These are phyloP conservation scores for Syngnathus rostellatus DNA, from an alignment of 2,797 vertebrate genomes.

Conservation along the genomic window DNA sequence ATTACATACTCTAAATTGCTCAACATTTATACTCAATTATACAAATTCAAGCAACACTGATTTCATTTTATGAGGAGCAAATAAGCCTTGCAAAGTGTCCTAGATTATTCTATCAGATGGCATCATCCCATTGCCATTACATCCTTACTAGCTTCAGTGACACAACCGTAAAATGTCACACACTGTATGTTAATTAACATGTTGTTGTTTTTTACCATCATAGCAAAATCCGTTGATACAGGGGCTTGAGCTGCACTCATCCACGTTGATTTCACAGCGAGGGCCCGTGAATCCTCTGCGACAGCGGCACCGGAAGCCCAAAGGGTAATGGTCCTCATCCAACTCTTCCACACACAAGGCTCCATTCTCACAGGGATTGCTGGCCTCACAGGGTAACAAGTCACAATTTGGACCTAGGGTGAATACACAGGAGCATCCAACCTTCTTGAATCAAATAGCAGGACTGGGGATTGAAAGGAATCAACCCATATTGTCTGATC, in stretches of 20 bases:
- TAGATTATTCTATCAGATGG: conserved; percentile 3
- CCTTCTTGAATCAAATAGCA: neutral
- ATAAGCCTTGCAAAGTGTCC: neutral
- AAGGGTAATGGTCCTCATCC: conserved; percentile 66
- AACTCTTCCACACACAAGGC: conserved; percentile 70
- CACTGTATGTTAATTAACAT: conserved; percentile 33
- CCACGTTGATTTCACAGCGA: conserved; percentile 76
- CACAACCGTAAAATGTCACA: neutral
- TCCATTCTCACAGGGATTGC: conserved; percentile 75
- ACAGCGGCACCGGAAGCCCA: conserved; percentile 74
- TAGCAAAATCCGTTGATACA: conserved; percentile 77
- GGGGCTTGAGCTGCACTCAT: conserved; percentile 75
- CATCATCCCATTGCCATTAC: neutral
- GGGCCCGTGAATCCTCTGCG: conserved; percentile 69
- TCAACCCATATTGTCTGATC: conserved; percentile 15
- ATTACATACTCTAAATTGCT: neutral
- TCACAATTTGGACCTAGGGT: conserved; percentile 73
- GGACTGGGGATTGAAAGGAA: neutral
- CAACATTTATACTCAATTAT: neutral
- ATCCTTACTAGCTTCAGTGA: neutral
- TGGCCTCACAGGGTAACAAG: conserved; percentile 71
- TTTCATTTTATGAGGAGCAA: neutral
- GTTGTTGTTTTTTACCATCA: conserved; percentile 61
- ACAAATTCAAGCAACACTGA: neutral
- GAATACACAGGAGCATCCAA: conserved; percentile 21